Conservation (phyloP, 2,888 invertebrate species). For the Melieria picta region DNA sequence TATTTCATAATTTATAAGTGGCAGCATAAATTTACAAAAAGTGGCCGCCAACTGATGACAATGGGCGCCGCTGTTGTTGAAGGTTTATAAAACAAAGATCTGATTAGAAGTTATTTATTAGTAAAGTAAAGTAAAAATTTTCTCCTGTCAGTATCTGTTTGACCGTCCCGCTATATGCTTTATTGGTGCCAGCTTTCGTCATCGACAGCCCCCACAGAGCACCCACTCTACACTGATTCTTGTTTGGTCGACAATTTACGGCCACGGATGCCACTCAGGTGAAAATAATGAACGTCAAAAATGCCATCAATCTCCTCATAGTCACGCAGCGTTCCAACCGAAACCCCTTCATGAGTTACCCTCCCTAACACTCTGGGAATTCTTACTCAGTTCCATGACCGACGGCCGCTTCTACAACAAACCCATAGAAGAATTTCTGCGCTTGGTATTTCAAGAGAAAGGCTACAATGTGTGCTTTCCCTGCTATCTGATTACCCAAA, state of each 20-base stretch:
- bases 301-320: too few relatives aligned
- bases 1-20: slow-evolving; percentile 15
- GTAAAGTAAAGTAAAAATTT: too few relatives aligned
- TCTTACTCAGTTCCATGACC: slow-evolving; percentile 45
- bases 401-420: slow-evolving; percentile 45
- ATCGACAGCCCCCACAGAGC: too few relatives aligned
- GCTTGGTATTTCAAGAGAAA: slow-evolving; percentile 37
- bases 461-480: slow-evolving; percentile 63
- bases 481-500: slow-evolving; percentile 62
- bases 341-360: slow-evolving; percentile 43
- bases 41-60: too few relatives aligned
- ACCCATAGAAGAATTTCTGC: slow-evolving; percentile 35
- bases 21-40: slow-evolving; percentile 31
- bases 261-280: too few relatives aligned
- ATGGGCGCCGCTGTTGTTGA: too few relatives aligned
- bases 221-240: too few relatives aligned
- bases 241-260: too few relatives aligned
- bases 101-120: not conserved
- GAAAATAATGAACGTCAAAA: too few relatives aligned
- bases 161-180: too few relatives aligned
- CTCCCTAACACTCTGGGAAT: slow-evolving; percentile 36
- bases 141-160: too few relatives aligned
- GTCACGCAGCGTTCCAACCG: not conserved
- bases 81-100: not conserved
- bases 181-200: too few relatives aligned